Base-by-base conservation (phyloP, 2,113 vertebrate species). In the Cephalopterus ornatus region DNA sequence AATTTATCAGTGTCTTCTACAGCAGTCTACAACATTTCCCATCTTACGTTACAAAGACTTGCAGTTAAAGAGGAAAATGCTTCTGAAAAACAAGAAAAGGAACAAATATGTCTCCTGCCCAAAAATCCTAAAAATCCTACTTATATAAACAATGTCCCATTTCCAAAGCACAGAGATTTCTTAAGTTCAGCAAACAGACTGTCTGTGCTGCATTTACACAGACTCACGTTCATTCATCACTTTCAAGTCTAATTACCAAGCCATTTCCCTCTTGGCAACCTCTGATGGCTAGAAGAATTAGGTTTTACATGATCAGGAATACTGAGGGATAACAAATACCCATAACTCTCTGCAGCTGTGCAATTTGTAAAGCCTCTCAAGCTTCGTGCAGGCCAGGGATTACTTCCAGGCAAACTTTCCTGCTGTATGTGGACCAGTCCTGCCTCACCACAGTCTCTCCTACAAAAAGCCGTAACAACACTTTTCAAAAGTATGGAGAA, bases 41-140 rank as follows among this genome's bases (percentile, higher is more conserved):
- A 95, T 78, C 56, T 75, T 84, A 84, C 5, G 4, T 89, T 86
- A 93, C 3, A 92, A 65, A 62, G 77, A 86, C n/a, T 62, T 86
- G 65, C 49, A 89, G 70, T 74, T 72, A 52, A 78, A 88, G 49
- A 41, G 47, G 46, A 81, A 89, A 94, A 89, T 11, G 37, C 49
- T 94, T 94, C 89, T 96, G 75, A 94, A 96, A 96, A 96, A 92
- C 76, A 96, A 91, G 76, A 77, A 96, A 95, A 94, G 76, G 92
- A 94, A 96, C 75, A 92, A 95, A 93, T 63, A 83, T 42, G 41
- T 85, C 91, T 92, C 85, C 39, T 91, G 66, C 73, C 20, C 67
- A 95, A 97, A 97, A 95, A 96, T 96, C 84, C 92, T 61, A 95
- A 96, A 96, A 96, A 95, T 97, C 83, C 91, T 93, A 83, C 95